Evolutionary conservation across 2,113 vertebrate genomes (phyloP), one percentile per base, ranked within the genome.

Genomic region (Ivindomyrus marchei): DNA sequence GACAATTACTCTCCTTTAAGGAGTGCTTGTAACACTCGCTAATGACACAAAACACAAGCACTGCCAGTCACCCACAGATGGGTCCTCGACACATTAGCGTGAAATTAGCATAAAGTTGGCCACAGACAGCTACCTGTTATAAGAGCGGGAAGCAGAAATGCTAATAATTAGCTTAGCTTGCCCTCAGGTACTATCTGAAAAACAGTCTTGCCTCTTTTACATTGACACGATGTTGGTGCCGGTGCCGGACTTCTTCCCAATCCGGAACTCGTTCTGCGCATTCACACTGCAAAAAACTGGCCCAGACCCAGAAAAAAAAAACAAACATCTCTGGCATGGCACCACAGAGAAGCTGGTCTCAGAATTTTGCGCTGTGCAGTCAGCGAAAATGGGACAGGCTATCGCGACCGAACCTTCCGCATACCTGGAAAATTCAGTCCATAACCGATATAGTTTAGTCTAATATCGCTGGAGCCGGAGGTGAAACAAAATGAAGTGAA

Each of bases 1-100:
- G 46, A 36, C 88, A 70, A 89, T 74, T 89, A 47, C 46, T 53
- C 88, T 83, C 88, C 47, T 52, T 83, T 89, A 83, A 46, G 47
- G 88, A 42, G 70, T 80, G 70, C 77, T 80, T 31, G 17, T 89
- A 80, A 49, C 39, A 24, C 66, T 52, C 27, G 15, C 27, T 89
- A 42, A 80, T 83, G 46, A 50, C 27, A 31, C n/a, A 13, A 31
- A 80, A 42, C 70, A 80, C 31, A 89, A 52, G 70, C 47, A 3
- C 17, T 42, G 31, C 46, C 46, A 53, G n/a, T 39, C 66, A 27
- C 17, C 46, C 88, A 36, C 31, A 50, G 19, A 89, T 9, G 49
- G 42, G 56, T 3, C 19, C 36, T 74, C 45, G 8, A 88, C n/a
- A 74, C 42, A 88, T 70, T 70, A 47, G n/a, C 45, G 46, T 11